A percentile compares a stretch with the other conserved stretches of the same genome.
These are phyloP conservation scores for Pedetes capensis DNA, from an alignment of 2,113 vertebrate genomes.

Conservation along the genomic window DNA sequence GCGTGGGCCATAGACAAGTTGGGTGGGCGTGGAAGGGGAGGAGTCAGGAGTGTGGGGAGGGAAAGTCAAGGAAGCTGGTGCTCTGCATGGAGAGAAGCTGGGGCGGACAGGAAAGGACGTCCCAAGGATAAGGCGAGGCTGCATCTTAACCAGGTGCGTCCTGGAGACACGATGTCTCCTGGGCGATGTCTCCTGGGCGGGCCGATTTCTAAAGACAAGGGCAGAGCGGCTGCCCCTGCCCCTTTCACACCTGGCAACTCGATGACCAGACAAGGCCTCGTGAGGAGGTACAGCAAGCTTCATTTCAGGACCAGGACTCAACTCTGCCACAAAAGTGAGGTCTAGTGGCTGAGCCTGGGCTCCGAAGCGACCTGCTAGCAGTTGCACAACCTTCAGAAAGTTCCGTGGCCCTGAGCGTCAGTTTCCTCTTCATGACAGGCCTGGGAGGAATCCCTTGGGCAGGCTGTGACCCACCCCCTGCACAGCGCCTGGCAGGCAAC, in stretches of 20 bases:
- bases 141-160: neutral
- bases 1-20: no score
- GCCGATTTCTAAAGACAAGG: neutral
- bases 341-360: neutral
- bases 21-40: neutral
- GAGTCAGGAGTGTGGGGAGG: neutral
- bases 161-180: no score
- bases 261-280: neutral
- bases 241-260: neutral
- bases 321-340: neutral
- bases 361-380: neutral
- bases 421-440: neutral
- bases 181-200: neutral
- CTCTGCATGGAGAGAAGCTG: neutral
- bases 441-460: neutral
- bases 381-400: neutral
- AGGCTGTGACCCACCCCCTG: fast-evolving
- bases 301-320: neutral
- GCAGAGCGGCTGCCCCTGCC: no score
- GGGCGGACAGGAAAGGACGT: neutral
- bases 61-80: fast-evolving
- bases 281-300: neutral
- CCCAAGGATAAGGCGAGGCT: neutral
- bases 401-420: fast-evolving
- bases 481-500: neutral